Conservation (phyloP, 2,888 invertebrate genomes). For the Noctuana brunneofusca region DNA sequence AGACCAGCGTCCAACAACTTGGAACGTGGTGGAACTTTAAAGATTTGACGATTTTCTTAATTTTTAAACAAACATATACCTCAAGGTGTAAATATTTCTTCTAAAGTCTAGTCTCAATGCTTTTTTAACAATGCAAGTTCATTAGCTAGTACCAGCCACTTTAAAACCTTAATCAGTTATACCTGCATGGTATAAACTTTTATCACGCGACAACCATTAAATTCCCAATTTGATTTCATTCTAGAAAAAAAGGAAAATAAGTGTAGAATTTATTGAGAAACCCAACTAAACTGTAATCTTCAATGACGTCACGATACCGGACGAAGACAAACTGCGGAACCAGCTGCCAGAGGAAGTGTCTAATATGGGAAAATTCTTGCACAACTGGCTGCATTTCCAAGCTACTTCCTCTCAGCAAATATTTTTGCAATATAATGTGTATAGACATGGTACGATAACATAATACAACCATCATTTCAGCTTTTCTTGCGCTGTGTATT, state of each 20-base stretch:
- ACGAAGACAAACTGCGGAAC: constrained; percentile 33
- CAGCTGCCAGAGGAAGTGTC: constrained; percentile 37
- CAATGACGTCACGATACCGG: constrained; percentile 36
- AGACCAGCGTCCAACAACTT: no score
- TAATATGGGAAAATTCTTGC: constrained; percentile 48
- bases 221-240: no score
- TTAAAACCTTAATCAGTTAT: no score
- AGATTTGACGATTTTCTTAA: no score
- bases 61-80: no score
- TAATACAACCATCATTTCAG: neutral
- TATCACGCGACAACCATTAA: no score
- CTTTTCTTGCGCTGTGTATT: neutral
- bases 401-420: constrained; percentile 43
- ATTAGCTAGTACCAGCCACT: neutral
- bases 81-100: no score
- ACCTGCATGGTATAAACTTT: no score
- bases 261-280: neutral
- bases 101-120: neutral
- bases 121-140: neutral
- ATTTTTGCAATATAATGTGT: neutral
- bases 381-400: constrained; percentile 45
- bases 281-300: neutral
- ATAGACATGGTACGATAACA: neutral
- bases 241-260: no score
- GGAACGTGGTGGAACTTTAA: no score